Base-by-base conservation (phyloP, 92 coral and sea anemone species). In the Galaxea fascicularis region DNA sequence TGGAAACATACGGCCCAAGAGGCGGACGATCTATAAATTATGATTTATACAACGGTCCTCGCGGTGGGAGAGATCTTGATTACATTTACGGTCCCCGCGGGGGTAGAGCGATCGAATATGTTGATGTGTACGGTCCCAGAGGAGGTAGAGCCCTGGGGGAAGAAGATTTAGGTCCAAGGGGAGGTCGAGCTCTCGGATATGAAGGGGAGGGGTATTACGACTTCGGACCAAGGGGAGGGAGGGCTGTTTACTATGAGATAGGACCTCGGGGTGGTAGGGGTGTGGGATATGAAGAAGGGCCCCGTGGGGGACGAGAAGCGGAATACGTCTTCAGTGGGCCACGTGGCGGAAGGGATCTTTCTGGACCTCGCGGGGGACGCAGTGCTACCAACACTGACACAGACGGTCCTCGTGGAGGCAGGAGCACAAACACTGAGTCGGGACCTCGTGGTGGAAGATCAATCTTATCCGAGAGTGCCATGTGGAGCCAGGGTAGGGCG, bases 201-300 rank as follows among this genome's bases (percentile, higher is more conserved):
- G 77, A 65, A 5, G 71, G 80, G 53, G 82, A 71, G 30, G 68
- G 74, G 62, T 63, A 78, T 29, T 76, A 56, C 52, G 87, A 83
- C 70, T 56, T 49, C 18, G 97, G 94, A 15, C 97, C 97, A 0
- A 78, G 97, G 26, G 93, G 96, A 13, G 96, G 94, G 59, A 82
- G 95, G 30, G 78, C 63, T 29, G 67, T 82, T 54, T 54, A 78
- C 21, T 81, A 57, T 44, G 85, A 86, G 63, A 63, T 58, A 30
- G 97, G 94, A 10, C 97, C 97, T 1, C 82, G 97, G 29, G 93
- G 96, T 17, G 96, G 94, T 4, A 88, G 97, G 57, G 84, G 64
- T 39, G 77, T 71, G 25, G 79, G 6, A 65, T 73, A 57, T 30
- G 80, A 74, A 14, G 24, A 31, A 10, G 96, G 93, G 1, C 93